These are phyloP conservation scores for Callyntrura sp. DNA, from an alignment of 2,888 invertebrate genomes.

Conservation along the genomic window DNA sequence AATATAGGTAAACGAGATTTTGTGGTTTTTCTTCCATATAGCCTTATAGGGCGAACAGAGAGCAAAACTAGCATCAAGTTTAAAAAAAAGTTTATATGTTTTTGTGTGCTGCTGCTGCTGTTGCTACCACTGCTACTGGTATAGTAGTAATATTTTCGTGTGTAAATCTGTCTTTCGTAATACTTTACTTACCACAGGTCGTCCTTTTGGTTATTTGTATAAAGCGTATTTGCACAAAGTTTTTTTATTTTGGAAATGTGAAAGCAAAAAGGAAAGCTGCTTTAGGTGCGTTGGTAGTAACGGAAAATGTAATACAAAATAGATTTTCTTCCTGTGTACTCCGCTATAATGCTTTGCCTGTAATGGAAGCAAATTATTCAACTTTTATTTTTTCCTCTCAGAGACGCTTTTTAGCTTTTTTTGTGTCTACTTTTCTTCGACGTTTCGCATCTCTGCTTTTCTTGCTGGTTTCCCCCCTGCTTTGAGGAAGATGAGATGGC, in stretches of 20 bases:
- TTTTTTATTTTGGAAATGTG: slow-evolving; percentile 6
- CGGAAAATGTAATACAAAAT: background rate
- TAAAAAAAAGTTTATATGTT: too few species aligned
- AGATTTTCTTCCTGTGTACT: too few species aligned
- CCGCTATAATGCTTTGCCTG: background rate
- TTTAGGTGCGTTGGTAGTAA: background rate
- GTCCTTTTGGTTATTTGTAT: too few species aligned
- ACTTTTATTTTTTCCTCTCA: background rate
- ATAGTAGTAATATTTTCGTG: too few species aligned
- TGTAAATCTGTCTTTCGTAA: too few species aligned
- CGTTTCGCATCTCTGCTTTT: background rate
- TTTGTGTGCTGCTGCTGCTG: too few species aligned
- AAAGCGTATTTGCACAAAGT: too few species aligned
- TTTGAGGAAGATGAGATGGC: slow-evolving; percentile 33
- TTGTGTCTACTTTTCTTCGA: too few species aligned
- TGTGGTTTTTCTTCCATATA: background rate
- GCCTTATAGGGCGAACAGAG: too few species aligned
- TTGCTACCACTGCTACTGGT: too few species aligned
- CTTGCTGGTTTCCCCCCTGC: too few species aligned
- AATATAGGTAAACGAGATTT: background rate
- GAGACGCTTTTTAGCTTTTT: background rate
- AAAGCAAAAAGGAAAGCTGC: background rate
- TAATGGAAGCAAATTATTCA: background rate
- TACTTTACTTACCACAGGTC: background rate
- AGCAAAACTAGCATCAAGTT: too few species aligned